phyloP scores from a whole-genome alignment of 2,888 invertebrate genomes.

The Tridacna gigas region DNA sequence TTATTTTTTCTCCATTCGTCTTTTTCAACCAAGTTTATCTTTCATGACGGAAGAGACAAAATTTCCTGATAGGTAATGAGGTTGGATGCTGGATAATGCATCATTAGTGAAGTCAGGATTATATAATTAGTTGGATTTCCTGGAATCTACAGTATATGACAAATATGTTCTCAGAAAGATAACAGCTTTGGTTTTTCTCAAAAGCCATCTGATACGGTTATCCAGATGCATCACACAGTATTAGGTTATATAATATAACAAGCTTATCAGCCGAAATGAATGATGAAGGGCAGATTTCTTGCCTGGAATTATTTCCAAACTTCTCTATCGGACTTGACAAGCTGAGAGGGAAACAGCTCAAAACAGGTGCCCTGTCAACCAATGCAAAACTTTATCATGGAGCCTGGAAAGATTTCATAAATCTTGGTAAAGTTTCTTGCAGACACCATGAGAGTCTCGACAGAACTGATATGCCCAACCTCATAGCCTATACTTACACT shows the following conservation, averaged over 20 bases:
- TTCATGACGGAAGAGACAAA: too few species aligned
- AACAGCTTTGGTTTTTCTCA: conserved; percentile 34
- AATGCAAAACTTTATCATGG: not conserved
- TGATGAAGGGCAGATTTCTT: conserved; percentile 22
- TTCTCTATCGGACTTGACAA: conserved; percentile 27
- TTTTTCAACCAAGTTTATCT: too few species aligned
- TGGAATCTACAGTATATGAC: conserved; percentile 12
- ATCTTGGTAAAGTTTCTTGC: not conserved
- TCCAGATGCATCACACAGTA: conserved; percentile 26
- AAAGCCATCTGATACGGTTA: conserved; percentile 28
- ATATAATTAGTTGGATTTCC: not conserved
- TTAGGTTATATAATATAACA: conserved; percentile 35
- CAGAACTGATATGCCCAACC: not conserved
- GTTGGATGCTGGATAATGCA: too few species aligned
- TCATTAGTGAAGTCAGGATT: too few species aligned
- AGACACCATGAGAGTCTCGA: not conserved
- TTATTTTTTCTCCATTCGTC: too few species aligned
- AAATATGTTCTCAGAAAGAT: conserved; percentile 6
- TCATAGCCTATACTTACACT: too few species aligned
- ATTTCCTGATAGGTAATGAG: too few species aligned
- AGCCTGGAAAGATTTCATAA: not conserved
- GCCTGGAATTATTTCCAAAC: conserved; percentile 6
- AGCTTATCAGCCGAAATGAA: conserved; percentile 26
- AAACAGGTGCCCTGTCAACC: conserved; percentile 25
- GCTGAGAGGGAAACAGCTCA: not conserved